Conservation (phyloP, 2,797 vertebrate species). For the Oophaga sylvatica region DNA sequence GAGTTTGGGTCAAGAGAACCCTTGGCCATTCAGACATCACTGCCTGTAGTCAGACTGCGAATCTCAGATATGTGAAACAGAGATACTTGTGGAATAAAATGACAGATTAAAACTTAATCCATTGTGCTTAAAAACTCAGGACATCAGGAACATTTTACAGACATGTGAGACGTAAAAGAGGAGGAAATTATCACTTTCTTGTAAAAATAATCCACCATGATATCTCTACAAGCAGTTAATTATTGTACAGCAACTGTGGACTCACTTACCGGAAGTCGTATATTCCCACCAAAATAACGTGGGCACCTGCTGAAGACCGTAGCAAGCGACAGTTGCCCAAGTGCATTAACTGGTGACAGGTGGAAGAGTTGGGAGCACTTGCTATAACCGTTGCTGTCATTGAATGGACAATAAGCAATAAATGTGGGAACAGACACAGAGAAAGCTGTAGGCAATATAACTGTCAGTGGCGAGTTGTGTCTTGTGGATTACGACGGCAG, state of each 20-base stretch:
- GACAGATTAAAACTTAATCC: too few species aligned
- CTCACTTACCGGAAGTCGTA: background rate
- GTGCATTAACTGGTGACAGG: conserved; percentile 4
- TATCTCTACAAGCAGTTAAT: background rate
- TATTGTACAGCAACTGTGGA: background rate
- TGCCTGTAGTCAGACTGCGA: too few species aligned
- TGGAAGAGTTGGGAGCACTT: conserved; percentile 2
- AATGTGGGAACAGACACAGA: conserved; percentile 2
- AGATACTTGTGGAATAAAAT: too few species aligned
- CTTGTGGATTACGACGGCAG: background rate
- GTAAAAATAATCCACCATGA: background rate
- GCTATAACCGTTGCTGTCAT: background rate
- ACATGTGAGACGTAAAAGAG: background rate
- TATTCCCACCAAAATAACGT: conserved; percentile 14
- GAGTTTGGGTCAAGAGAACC: too few species aligned
- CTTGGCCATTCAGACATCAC: too few species aligned
- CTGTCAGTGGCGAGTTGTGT: background rate
- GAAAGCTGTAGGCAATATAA: conserved; percentile 3
- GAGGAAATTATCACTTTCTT: background rate
- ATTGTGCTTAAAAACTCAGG: background rate
- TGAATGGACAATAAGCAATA: conserved; percentile 17
- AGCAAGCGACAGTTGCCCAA: conserved; percentile 10
- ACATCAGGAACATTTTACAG: background rate
- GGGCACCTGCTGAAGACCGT: conserved; percentile 20
- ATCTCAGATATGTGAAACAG: too few species aligned